Base-by-base conservation (phyloP, 2,797 vertebrate species). In the Odontamblyopus rebecca region DNA sequence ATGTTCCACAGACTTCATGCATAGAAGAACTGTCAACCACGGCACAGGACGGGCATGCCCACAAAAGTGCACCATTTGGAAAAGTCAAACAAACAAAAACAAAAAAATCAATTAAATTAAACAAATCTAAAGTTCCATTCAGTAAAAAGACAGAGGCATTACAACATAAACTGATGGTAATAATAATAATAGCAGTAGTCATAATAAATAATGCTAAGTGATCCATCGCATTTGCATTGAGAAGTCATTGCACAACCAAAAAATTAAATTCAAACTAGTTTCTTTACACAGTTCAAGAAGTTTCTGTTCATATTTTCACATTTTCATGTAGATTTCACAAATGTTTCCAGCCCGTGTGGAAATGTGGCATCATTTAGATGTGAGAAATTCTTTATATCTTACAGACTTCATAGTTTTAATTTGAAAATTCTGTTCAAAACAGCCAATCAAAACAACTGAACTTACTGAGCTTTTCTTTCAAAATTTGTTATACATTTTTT, bases 41-140 rank as follows among this genome's bases (percentile, higher is more conserved):
- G 72, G 82, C 81, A 89, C 84, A 86, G 72, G 80, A 90, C 82
- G 76, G 83, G 90, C 88, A 89, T 90, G 87, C 89, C 89, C 81
- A 91, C 87, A 89, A 90, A 60, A 90, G 89, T 92, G 89, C 91
- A 92, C 85, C 74, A 76, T 19, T 19, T 62, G 79, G 75, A 75
- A 60, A 30, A 60, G n/a, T 5, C 63, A 69, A 81, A 84, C 41
- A 75, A 73, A 50, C 68, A 78, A 70, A 79, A 86, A 80, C n/a
- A 75, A 5, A 76, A n/a, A 53, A 59, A 74, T 68, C 72, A 76
- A 85, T 56, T 61, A 44, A 77, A 77, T 44, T 69, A 79, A 72
- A 79, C 86, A 80, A 78, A 38, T 38, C 6, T 35, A 9, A 8
- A 74, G 74, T 73, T 79, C 82, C 81, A 59, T 74, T 68, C 75